Conservation (phyloP, 2,888 invertebrate genomes). For the Agrilus biguttatus region DNA sequence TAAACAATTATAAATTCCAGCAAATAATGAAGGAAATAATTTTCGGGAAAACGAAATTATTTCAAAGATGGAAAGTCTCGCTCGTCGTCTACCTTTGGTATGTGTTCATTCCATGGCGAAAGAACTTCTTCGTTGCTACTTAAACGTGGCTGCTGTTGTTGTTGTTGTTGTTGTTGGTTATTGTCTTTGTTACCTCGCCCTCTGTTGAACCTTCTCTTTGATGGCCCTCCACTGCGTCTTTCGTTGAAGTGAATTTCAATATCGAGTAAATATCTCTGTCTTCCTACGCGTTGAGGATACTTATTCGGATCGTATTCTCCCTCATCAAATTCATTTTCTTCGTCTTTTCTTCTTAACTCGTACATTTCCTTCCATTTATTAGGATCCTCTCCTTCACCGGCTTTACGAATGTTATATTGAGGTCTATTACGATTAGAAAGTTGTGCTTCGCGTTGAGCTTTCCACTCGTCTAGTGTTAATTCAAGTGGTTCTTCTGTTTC, state of each 20-base stretch:
- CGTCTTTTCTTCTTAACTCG: conserved; percentile 52
- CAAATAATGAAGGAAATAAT: no score
- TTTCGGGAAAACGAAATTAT: no score
- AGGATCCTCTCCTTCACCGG: conserved; percentile 76
- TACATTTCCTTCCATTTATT: conserved; percentile 79
- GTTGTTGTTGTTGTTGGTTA: conserved; percentile 25
- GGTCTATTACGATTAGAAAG: conserved; percentile 61
- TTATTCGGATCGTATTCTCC: conserved; percentile 49
- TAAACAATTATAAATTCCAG: no score
- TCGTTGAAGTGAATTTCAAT: conserved; percentile 70
- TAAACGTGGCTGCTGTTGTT: conserved; percentile 26
- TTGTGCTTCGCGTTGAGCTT: conserved; percentile 63
- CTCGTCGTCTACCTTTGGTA: conserved; percentile 81
- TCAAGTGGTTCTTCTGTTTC: conserved; percentile 60
- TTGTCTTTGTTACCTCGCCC: conserved; percentile 45
- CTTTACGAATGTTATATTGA: conserved; percentile 73
- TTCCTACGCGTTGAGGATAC: conserved; percentile 64
- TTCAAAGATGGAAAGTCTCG: conserved; percentile 66
- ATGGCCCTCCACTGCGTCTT: conserved; percentile 40
- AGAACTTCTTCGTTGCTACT: conserved; percentile 1
- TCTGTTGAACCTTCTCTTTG: conserved; percentile 31
- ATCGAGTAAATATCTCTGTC: conserved; percentile 63
- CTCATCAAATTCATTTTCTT: conserved; percentile 32
- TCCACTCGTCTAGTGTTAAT: conserved; percentile 81
- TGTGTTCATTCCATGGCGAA: conserved; percentile 14